A percentile compares a stretch with the other conserved stretches of the same genome.
These are phyloP conservation scores for Eulimnadia texana DNA, from an alignment of 1,140 invertebrate species.

Conservation along the genomic window DNA sequence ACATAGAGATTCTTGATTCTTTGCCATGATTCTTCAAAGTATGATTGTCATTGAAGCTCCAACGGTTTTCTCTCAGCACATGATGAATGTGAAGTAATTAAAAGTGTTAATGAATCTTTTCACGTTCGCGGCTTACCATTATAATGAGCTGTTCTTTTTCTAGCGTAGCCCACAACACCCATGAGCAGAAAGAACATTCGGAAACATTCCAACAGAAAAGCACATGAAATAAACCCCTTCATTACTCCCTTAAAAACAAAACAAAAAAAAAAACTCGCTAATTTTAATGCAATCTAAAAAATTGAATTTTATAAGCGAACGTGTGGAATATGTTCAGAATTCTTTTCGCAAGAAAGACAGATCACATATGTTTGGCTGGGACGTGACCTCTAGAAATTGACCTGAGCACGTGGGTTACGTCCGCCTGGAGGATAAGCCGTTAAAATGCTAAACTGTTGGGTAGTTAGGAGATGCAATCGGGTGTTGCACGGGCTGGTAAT, in stretches of 20 bases:
- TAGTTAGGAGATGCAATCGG: slow-evolving; percentile 7
- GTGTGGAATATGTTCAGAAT: not conserved
- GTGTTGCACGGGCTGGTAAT: slow-evolving; percentile 7
- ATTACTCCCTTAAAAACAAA: too few relatives aligned
- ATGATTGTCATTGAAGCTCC: not conserved
- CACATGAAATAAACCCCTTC: too few relatives aligned
- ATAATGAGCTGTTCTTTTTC: not conserved
- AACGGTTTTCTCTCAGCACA: not conserved
- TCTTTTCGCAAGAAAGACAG: not conserved
- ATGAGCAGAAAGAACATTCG: not conserved
- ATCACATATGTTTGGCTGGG: not conserved
- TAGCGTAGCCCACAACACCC: not conserved
- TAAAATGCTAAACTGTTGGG: not conserved
- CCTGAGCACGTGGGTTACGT: not conserved
- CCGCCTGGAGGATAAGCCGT: not conserved
- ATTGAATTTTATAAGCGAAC: too few relatives aligned
- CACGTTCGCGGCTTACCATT: not conserved
- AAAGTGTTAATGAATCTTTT: not conserved
- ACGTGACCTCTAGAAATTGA: not conserved
- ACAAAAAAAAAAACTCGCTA: too few relatives aligned
- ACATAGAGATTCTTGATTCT: too few relatives aligned
- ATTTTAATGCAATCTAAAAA: too few relatives aligned
- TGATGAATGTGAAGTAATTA: not conserved
- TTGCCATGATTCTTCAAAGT: too few relatives aligned
- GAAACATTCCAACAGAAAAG: too few relatives aligned